Base-by-base conservation (phyloP, 2,888 invertebrate genomes). In the Temnothorax ravouxi region DNA sequence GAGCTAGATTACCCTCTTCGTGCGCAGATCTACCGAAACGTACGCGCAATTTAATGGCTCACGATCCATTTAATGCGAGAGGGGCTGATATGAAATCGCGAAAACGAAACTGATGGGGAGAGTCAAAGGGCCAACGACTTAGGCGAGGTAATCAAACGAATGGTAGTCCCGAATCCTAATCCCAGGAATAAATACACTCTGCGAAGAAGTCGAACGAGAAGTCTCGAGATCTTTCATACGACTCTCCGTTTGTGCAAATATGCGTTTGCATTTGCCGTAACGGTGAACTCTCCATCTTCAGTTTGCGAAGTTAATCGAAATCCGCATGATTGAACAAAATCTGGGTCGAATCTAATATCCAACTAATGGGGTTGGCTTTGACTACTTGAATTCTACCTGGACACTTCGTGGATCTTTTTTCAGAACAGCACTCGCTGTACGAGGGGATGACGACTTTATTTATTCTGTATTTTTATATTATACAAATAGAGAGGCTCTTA, bases 51-150 rank as follows among this genome's bases (percentile, higher is more conserved):
- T 80, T 83, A 87, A 89, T 89, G 87, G 88, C 66, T 88, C 76
- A 72, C 86, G 83, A 88, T 86, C 85, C 88, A 85, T 89, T 88
- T 86, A 72, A 86, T 83, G 18, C 88, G 62, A 34, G 62, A 71
- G 84, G 86, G 88, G 67, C 59, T 50, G 80, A 67, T 84, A 81
- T 80, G 61, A 54, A 66, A 59, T 74, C 72, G 66, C 74, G 59
- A 82, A 59, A 66, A 44, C 62, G 52, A 76, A 77, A 38, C n/a
- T n/a, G n/a, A 29, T 21, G 8, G 59, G 67, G 82, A 62, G 80
- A 62, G 80, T 38, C n/a, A n/a, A 38, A 9, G 56, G 21, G 41
- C 38, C 64, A 41, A 64, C 44, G 18, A 79, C 47, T 71, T 18
- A 8, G 21, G 56, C n/a, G 29, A 56, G 71, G 18, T 34, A 72